Conservation (phyloP, 2,797 vertebrate species). For the Alfaro cultratus region DNA sequence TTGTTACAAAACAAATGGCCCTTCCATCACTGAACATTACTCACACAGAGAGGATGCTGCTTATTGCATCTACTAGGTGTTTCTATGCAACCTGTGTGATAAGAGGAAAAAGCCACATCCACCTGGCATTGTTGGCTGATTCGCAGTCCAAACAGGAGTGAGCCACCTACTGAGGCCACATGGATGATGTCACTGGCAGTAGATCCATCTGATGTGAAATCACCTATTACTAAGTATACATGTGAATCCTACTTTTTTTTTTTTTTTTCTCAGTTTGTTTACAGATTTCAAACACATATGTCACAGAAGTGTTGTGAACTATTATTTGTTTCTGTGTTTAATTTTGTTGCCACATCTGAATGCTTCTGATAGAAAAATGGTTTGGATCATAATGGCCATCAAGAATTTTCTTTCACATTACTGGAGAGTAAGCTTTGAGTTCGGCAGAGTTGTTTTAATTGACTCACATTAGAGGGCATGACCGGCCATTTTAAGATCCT, state of each 20-base stretch:
- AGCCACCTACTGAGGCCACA: constrained; percentile 45
- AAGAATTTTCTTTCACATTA: background rate
- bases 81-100: constrained; percentile 43
- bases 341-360: background rate
- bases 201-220: constrained; percentile 30
- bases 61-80: constrained; percentile 35
- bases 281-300: background rate
- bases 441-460: background rate
- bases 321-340: background rate
- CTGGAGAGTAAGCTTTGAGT: background rate
- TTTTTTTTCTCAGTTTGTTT: background rate
- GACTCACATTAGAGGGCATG: background rate
- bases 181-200: constrained; percentile 18
- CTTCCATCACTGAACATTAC: constrained; percentile 58
- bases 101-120: constrained; percentile 45
- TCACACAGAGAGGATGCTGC: constrained; percentile 53
- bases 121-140: constrained; percentile 34
- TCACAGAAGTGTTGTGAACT: background rate
- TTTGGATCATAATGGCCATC: background rate
- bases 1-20: constrained; percentile 74
- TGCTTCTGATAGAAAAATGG: background rate
- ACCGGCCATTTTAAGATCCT: background rate
- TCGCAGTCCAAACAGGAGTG: constrained; percentile 25
- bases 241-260: background rate
- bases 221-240: background rate